Evolutionary conservation across 2,113 vertebrate genomes (phyloP), one percentile per base, ranked within the genome.

Genomic region (Microcebus griseorufus): DNA sequence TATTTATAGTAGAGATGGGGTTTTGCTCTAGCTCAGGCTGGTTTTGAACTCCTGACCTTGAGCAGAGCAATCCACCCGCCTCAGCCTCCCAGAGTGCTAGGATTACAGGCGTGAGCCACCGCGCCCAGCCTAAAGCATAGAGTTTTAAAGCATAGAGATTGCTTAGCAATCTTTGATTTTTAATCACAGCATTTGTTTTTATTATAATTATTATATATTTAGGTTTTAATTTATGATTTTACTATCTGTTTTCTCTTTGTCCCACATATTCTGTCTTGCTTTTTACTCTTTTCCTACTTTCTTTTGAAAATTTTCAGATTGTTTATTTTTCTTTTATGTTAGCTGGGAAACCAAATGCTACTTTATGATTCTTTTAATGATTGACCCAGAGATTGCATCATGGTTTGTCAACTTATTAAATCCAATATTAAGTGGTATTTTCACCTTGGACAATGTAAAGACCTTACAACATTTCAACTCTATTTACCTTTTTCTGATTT

Each of bases 401-500:
- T 27, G 39, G 27, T 23, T 96, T 85, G n/a, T 75, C 29, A 81
- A 67, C 37, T 95, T 85, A 86, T n/a, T 7, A 65, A 95, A 81
- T 85, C 45, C 10, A 72, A 73, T 89, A 60, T 75, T 85, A 93
- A 89, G 69, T 67, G 55, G 32, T 55, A 70, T 53, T 94, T 88
- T 88, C n/a, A 83, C 29, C 14, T 92, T 34, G 34, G 48, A 67
- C 39, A 90, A 79, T 48, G 1, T 58, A 58, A 96, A 70, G 18
- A 9, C 29, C 70, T 94, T 94, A 96, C 9, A 94, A 45, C 7
- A 80, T 67, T 96, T 94, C 27, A 25, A 87, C 69, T 82, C 83
- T 73, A 51, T 75, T 34, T 87, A 70, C 53, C 51, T n/a, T n/a
- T n/a, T 92, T 92, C 89, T 92, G 55, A 89, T 60, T 73, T 70